Conservation (phyloP, 2,888 invertebrate genomes). For the Eristalinus sepulchralis region DNA sequence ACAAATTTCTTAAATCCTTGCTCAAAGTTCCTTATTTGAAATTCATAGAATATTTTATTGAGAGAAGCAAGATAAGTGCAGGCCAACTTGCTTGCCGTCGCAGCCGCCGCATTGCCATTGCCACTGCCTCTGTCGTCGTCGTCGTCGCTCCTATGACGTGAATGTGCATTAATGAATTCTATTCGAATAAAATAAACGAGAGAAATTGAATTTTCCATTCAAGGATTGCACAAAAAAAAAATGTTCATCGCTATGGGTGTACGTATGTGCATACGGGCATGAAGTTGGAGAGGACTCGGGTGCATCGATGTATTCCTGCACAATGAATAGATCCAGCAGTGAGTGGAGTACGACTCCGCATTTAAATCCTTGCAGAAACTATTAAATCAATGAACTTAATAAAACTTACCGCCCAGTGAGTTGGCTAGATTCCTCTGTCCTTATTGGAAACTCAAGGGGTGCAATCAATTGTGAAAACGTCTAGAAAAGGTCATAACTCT, state of each 20-base stretch:
- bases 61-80: conserved; percentile 41
- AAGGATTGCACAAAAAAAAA: conserved; percentile 50
- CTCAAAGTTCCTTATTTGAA: conserved; percentile 56
- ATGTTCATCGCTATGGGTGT: background rate
- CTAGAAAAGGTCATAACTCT: conserved; percentile 68
- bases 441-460: conserved; percentile 63
- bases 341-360: conserved; percentile 48
- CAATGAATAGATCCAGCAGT: conserved; percentile 38
- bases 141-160: conserved; percentile 34
- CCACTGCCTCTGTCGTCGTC: background rate
- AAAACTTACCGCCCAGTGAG: conserved; percentile 71
- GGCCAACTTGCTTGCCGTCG: conserved; percentile 47
- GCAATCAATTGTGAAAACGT: conserved; percentile 63
- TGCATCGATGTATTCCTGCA: conserved; percentile 37
- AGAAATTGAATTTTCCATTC: conserved; percentile 70
- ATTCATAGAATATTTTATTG: conserved; percentile 65
- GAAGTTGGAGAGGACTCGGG: background rate
- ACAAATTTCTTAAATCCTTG: conserved; percentile 57
- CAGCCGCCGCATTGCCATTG: background rate
- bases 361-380: conserved; percentile 68
- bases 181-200: conserved; percentile 67
- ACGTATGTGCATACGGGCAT: conserved; percentile 10
- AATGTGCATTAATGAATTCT: conserved; percentile 69
- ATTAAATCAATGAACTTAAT: conserved; percentile 72
- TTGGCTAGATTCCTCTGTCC: conserved; percentile 61